phyloP scores from a whole-genome alignment of 2,888 invertebrate species.

The Caenorhabditis parvicauda region DNA sequence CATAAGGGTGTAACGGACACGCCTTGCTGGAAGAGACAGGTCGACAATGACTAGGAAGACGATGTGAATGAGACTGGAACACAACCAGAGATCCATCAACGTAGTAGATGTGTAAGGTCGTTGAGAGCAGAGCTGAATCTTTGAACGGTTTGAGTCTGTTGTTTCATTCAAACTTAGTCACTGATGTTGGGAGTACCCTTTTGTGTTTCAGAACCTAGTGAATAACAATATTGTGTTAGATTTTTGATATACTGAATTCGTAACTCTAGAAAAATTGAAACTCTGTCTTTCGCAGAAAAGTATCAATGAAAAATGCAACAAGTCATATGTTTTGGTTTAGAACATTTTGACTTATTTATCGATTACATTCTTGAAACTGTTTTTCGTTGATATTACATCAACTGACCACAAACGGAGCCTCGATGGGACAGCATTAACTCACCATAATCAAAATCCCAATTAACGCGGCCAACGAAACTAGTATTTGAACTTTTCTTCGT shows the following conservation, averaged over 20 bases:
- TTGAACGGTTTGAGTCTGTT: too few species aligned
- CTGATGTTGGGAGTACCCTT: too few species aligned
- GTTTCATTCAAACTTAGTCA: too few species aligned
- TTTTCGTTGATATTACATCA: background rate
- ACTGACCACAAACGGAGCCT: background rate
- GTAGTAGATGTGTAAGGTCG: conserved; percentile 39
- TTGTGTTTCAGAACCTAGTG: too few species aligned
- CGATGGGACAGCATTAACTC: background rate
- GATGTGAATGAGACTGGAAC: conserved; percentile 51
- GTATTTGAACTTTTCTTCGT: conserved; percentile 50
- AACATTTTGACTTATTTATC: too few species aligned
- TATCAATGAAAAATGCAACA: too few species aligned
- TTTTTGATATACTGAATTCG: too few species aligned
- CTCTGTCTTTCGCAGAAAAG: too few species aligned
- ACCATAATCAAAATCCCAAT: conserved; percentile 52
- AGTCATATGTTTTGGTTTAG: too few species aligned
- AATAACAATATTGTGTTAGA: too few species aligned
- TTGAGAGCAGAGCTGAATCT: conserved; percentile 31
- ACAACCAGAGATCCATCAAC: conserved; percentile 57
- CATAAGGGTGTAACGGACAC: conserved; percentile 45
- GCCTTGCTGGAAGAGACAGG: conserved; percentile 37
- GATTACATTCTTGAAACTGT: background rate
- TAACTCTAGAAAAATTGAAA: too few species aligned
- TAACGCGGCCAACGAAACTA: conserved; percentile 47
- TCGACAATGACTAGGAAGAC: conserved; percentile 41